phyloP scores from a whole-genome alignment of 2,888 invertebrate species.

The Noctua pronuba region DNA sequence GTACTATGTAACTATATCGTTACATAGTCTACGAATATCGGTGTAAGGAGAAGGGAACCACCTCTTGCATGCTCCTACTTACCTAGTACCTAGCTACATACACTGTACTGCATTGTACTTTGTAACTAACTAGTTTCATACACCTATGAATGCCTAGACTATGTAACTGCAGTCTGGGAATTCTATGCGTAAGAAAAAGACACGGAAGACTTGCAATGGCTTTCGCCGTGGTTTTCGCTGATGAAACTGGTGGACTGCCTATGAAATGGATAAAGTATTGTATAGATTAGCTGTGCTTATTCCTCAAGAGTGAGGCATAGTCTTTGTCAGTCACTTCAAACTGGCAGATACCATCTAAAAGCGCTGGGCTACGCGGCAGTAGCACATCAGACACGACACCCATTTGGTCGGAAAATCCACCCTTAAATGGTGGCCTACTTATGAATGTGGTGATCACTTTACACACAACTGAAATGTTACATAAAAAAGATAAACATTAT shows the following conservation, averaged over 20 bases:
- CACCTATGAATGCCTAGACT: neutral
- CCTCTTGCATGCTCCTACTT: neutral
- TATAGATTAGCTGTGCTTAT: neutral
- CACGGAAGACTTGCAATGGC: too few species aligned
- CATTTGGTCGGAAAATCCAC: neutral
- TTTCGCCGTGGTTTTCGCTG: neutral
- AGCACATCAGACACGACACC: neutral
- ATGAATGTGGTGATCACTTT: neutral
- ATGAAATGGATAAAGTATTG: neutral
- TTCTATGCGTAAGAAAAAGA: neutral
- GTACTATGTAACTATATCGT: slow-evolving; percentile 43
- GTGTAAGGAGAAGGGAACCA: slow-evolving; percentile 24
- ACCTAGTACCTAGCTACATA: neutral
- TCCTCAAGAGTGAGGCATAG: neutral
- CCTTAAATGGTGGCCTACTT: neutral
- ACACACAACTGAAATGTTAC: neutral
- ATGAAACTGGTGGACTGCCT: neutral
- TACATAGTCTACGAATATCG: slow-evolving; percentile 13
- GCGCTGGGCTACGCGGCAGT: neutral
- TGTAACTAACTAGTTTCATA: neutral
- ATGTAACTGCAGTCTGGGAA: slow-evolving; percentile 5
- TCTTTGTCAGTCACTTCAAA: neutral
- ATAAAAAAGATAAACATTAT: neutral
- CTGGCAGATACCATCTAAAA: neutral
- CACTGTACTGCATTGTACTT: slow-evolving; percentile 28